These are phyloP conservation scores for Labeo rohita DNA, from an alignment of 2,113 vertebrate species.

Conservation along the genomic window DNA sequence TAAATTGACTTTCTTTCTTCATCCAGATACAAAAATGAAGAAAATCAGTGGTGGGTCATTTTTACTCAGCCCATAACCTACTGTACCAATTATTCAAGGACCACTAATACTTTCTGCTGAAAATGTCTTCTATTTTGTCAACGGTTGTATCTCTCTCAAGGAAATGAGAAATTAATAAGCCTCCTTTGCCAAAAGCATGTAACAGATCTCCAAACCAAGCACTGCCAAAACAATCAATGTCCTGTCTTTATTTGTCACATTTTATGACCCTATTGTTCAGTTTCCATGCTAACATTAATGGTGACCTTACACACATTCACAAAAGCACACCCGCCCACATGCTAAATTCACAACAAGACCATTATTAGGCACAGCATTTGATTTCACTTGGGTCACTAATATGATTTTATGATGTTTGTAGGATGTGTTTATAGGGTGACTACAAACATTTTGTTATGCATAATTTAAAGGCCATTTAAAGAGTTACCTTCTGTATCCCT, in stretches of 20 bases:
- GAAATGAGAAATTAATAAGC: constrained; percentile 39
- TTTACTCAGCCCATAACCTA: neutral
- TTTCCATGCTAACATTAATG: constrained; percentile 26
- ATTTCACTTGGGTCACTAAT: neutral
- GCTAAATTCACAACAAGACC: neutral
- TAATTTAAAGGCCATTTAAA: neutral
- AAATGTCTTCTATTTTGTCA: constrained; percentile 20
- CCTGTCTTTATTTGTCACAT: constrained; percentile 50
- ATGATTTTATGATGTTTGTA: neutral
- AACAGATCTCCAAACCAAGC: constrained; percentile 21
- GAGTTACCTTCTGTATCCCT: neutral
- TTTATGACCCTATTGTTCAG: constrained; percentile 57
- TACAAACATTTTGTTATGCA: neutral
- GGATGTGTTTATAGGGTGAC: neutral
- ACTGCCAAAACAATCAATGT: constrained; percentile 48
- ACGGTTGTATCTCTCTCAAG: constrained; percentile 44
- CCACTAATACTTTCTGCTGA: neutral
- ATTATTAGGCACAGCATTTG: neutral
- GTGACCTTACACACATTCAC: constrained; percentile 6
- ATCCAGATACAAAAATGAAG: neutral
- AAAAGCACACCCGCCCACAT: neutral
- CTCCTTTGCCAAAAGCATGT: constrained; percentile 32
- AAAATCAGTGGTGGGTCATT: neutral
- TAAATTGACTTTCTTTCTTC: neutral
- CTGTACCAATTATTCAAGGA: neutral